These are phyloP conservation scores for Hirtodrosophila trivittata DNA, from an alignment of 2,888 invertebrate genomes.

Conservation along the genomic window DNA sequence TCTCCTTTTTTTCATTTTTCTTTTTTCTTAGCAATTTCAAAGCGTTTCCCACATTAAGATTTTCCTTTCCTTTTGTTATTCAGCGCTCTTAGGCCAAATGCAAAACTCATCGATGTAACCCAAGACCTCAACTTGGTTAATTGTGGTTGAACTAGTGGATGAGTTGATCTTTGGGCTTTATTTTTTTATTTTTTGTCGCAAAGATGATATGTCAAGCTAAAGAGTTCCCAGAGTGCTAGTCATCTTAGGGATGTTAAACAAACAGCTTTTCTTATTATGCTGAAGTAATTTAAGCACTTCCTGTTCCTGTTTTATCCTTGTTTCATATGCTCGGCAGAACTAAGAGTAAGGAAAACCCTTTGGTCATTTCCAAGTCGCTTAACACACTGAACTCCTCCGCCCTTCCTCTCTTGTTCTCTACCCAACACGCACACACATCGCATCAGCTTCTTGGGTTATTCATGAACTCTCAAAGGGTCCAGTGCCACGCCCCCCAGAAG, in stretches of 20 bases:
- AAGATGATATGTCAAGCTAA: no score
- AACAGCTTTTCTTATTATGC: conserved; percentile 9
- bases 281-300: conserved; percentile 31
- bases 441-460: conserved; percentile 57
- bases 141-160: background rate
- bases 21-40: conserved; percentile 16
- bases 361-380: conserved; percentile 41
- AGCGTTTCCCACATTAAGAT: conserved; percentile 67
- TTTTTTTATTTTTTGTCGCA: no score
- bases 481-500: conserved; percentile 18
- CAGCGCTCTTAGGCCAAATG: conserved; percentile 22
- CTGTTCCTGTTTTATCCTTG: conserved; percentile 16
- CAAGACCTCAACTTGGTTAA: conserved; percentile 21
- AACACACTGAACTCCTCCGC: conserved; percentile 16
- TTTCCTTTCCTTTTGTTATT: conserved; percentile 26
- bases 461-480: conserved; percentile 64
- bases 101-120: conserved; percentile 61
- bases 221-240: conserved; percentile 5
- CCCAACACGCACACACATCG: background rate
- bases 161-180: background rate
- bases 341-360: conserved; percentile 24
- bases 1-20: background rate
- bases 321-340: conserved; percentile 16
- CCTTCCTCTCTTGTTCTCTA: background rate
- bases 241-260: background rate